Evolutionary conservation across 2,113 vertebrate species (phyloP), one percentile per base, ranked within the genome.

Genomic region (Monopterus albus): DNA sequence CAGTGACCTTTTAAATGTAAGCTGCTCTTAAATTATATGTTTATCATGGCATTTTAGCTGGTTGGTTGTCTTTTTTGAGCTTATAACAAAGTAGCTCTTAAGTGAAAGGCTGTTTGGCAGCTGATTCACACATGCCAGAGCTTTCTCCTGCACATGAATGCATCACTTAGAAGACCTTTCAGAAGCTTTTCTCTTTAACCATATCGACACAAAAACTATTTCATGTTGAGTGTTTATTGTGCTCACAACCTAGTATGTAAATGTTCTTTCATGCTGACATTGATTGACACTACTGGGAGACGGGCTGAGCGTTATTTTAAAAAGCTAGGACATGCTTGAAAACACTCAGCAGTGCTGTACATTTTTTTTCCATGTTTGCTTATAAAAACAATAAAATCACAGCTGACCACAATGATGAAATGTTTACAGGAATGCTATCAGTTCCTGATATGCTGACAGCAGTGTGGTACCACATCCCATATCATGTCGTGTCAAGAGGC

Each of bases 381-480:
- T n/a, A n/a, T n/a, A n/a, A 31, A 40, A 17, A 9, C n/a, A 60
- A 18, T 11, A 18, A 35, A 74, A 64, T 45, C 58, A 6, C 31
- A 36, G 38, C 42, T 7, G 17, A 45, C 33, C 38, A 50, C 6
- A 0, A 6, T 13, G 53, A 63, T 79, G 69, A 74, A 31, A 81
- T 53, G 40, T 84, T 83, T 77, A 67, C 36, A 75, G 60, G 60
- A 43, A 46, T 75, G 82, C 69, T 70, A 77, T 33, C 60, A 56
- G 65, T 84, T 73, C 70, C 42, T 80, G 81, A 75, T 75, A 51
- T n/a, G 85, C 78, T 88, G 89, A 89, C 85, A 88, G 80, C 69
- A 51, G 76, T 7, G 64, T 70, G 67, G 79, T 60, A 76, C 62
- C 26, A 13, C 76, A 74, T 84, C 84, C 85, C 87, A 82, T 84